These are phyloP conservation scores for Acanthopagrus latus DNA, from an alignment of 2,797 vertebrate species.

Conservation along the genomic window DNA sequence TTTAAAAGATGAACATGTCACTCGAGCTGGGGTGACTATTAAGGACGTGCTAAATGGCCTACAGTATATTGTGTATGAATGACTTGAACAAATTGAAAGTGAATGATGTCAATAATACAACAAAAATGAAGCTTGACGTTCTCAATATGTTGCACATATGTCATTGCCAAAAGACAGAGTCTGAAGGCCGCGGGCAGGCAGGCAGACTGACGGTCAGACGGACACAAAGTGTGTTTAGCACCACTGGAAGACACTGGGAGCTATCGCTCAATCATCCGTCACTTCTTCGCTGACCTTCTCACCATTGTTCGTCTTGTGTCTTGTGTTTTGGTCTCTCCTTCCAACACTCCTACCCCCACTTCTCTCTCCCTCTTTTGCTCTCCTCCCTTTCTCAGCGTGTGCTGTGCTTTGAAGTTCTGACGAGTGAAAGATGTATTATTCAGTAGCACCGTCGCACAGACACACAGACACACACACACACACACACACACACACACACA, in stretches of 20 bases:
- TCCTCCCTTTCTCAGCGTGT: slow-evolving; percentile 71
- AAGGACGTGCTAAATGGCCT: slow-evolving; percentile 1
- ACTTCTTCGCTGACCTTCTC: slow-evolving; percentile 72
- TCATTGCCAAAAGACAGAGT: slow-evolving; percentile 5
- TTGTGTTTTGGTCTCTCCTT: slow-evolving; percentile 70
- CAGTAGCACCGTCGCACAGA: slow-evolving; percentile 77
- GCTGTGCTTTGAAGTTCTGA: slow-evolving; percentile 82
- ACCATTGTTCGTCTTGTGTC: slow-evolving; percentile 63
- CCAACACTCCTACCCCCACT: slow-evolving; percentile 46
- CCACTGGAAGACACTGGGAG: slow-evolving; percentile 50
- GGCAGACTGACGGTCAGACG: slow-evolving; percentile 37
- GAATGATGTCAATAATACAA: background rate
- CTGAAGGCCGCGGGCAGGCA: slow-evolving; percentile 17
- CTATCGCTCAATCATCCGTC: slow-evolving; percentile 61
- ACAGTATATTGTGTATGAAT: background rate
- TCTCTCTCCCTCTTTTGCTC: slow-evolving; percentile 47
- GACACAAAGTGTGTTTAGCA: slow-evolving; percentile 50
- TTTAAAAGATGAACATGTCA: background rate
- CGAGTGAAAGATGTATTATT: slow-evolving; percentile 88
- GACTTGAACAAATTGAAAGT: background rate
- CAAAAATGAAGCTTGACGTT: slow-evolving; percentile 16
- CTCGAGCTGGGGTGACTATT: background rate
- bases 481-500: slow-evolving; percentile 28
- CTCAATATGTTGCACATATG: slow-evolving; percentile 16
- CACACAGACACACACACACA: slow-evolving; percentile 48